Evolutionary conservation across 2,113 vertebrate species (phyloP), one percentile per base, ranked within the genome.

Genomic region (Chloebia gouldiae): DNA sequence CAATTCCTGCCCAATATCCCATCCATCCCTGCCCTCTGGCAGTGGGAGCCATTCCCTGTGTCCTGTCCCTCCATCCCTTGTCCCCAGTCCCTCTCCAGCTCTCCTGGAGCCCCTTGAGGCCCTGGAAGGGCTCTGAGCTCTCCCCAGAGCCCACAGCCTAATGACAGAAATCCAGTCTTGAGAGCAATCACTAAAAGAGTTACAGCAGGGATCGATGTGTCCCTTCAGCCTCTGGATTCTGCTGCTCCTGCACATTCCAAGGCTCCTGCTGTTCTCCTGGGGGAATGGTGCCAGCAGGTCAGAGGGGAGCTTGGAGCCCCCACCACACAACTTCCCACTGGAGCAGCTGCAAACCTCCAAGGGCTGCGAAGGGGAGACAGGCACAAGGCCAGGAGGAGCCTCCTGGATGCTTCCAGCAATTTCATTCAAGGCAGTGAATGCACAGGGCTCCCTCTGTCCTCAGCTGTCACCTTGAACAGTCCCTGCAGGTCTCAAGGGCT

Each of bases 261-360:
- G n/a, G 60, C 50, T 81, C 56, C 51, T 6, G 25, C 37, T 33
- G 24, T 14, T 53, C 51, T 57, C 2, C 80, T 31, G 1, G 35
- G 44, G 39, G 13, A 70, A 64, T 0, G 15, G 31, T 6, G 15
- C 18, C 45, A 54, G 65, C 49, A 73, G 57, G 31, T 10, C 9
- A 16, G 75, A 23, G 25, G 10, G 70, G 20, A 66, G 24, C 65
- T 56, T 4, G 0, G 12, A 69, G 44, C 42, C 39, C 57, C 30
- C 50, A 42, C 10, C 37, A 3, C 40, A 28, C 20, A 24, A 7
- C 45, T 39, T 28, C 21, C 47, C 22, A 10, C 11, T 13, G 9
- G 4, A 57, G 59, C 64, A 39, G 37, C 81, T 66, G 30, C 28
- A 63, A 54, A n/a, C 9, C 50, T 42, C 51, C 0, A 0, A 19